These are phyloP conservation scores for Actinernus sp. DNA, from an alignment of 92 coral and sea anemone genomes.

Conservation along the genomic window DNA sequence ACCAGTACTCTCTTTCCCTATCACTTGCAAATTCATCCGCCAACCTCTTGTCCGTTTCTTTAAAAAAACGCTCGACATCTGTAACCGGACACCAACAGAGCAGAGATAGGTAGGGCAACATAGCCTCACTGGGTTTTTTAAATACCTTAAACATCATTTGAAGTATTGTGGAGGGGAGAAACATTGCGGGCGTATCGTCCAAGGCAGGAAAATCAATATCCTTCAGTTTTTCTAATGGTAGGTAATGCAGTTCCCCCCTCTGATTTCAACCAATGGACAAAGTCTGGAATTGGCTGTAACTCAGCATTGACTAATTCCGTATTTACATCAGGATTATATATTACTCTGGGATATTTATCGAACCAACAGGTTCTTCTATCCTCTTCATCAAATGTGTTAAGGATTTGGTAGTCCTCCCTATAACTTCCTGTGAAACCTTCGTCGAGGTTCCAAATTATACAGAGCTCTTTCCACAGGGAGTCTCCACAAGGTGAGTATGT, in stretches of 20 bases:
- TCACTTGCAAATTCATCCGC: slow-evolving; percentile 27
- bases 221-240: slow-evolving; percentile 10
- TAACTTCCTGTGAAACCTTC: slow-evolving; percentile 20
- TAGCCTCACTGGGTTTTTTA: slow-evolving; percentile 1
- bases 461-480: slow-evolving; percentile 7
- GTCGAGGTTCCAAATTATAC: slow-evolving; percentile 17
- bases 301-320: no score
- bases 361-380: slow-evolving; percentile 29
- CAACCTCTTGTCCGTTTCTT: slow-evolving; percentile 17
- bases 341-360: slow-evolving; percentile 23
- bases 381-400: slow-evolving; percentile 24
- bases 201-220: slow-evolving; percentile 1
- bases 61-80: slow-evolving; percentile 9
- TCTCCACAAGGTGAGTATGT: slow-evolving; percentile 18
- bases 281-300: no score
- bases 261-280: slow-evolving; percentile 25
- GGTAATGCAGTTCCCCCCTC: slow-evolving; percentile 30
- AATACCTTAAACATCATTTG: slow-evolving; percentile 27
- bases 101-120: slow-evolving; percentile 20
- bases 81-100: slow-evolving; percentile 37
- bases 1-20: slow-evolving; percentile 50
- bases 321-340: slow-evolving; percentile 17
- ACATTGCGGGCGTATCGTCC: slow-evolving; percentile 34
- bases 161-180: no score
- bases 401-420: slow-evolving; percentile 20